phyloP scores from a whole-genome alignment of 37 sponge, comb jelly and placozoan genomes.

The Ephydatia muelleri region DNA sequence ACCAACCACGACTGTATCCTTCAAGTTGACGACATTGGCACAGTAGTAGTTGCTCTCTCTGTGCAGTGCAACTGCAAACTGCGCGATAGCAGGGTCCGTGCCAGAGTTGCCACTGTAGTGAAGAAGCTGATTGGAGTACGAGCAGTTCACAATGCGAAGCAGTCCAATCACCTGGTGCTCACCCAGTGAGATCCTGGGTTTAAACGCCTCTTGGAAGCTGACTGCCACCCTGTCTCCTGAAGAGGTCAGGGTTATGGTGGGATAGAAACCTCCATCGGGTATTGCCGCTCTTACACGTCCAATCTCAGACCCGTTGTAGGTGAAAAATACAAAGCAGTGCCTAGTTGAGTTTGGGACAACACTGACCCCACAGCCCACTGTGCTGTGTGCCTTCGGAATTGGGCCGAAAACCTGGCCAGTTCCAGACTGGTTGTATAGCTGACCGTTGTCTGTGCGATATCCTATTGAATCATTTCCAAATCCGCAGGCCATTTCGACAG shows the following conservation, averaged over 20 bases:
- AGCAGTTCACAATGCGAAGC: slow-evolving; percentile 59
- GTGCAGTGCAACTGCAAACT: slow-evolving; percentile 45
- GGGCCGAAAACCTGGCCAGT: slow-evolving; percentile 67
- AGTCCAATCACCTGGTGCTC: slow-evolving; percentile 38
- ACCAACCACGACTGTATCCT: slow-evolving; percentile 63
- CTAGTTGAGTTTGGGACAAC: slow-evolving; percentile 16
- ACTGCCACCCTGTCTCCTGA: slow-evolving; percentile 39
- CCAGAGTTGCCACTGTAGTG: slow-evolving; percentile 39
- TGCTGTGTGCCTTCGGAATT: slow-evolving; percentile 22
- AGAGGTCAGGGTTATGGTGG: slow-evolving; percentile 29
- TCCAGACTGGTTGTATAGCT: slow-evolving; percentile 30
- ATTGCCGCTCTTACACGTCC: slow-evolving; percentile 31
- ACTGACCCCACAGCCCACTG: slow-evolving; percentile 61
- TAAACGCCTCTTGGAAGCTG: slow-evolving; percentile 40
- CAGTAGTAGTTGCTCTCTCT: slow-evolving; percentile 43
- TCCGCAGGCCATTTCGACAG: slow-evolving; percentile 45
- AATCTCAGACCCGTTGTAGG: slow-evolving; percentile 62
- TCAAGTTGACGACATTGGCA: slow-evolving; percentile 36
- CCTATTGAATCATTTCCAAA: slow-evolving; percentile 42
- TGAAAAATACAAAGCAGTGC: slow-evolving; percentile 62
- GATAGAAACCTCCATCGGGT: slow-evolving; percentile 41
- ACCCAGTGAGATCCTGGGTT: slow-evolving; percentile 6
- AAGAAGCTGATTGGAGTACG: slow-evolving; percentile 63
- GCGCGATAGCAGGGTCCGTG: slow-evolving; percentile 44
- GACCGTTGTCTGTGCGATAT: slow-evolving; percentile 65